Evolutionary conservation across 2,888 invertebrate genomes (phyloP), one percentile per base, ranked within the genome.

Genomic region (Gerosis bhagava): DNA sequence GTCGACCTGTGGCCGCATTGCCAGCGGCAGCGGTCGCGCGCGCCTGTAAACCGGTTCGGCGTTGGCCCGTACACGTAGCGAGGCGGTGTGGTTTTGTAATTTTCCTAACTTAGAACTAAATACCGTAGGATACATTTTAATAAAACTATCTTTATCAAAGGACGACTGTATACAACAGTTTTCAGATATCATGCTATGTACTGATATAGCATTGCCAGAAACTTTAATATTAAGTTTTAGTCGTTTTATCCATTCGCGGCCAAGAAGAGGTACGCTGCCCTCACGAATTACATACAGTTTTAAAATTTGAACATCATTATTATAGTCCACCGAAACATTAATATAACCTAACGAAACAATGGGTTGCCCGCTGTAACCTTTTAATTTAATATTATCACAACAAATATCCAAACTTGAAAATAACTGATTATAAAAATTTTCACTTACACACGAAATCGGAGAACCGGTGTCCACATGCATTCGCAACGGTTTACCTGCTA

Each of bases 71-170:
- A 37, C 25, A 0, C 37, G 25, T 8, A 37, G 17, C 11, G 16
- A 7, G 1, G 37, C 37, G 2, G 7, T 12, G 11, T 25, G 8
- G 16, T 16, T 16, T 5, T 6, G 15, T 19, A 28, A 21, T 12
- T 25, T 12, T 2, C 39, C 39, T n/a, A 39, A 15, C 19, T 19
- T 39, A 12, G 10, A 26, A 28, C 19, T 28, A 21, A 39, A 39
- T n/a, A 39, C 37, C 8, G 37, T 7, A n/a, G 28, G 28, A n/a
- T 19, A 28, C 12, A 3, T 19, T 8, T 28, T 28, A 7, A 39
- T n/a, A 26, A 37, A 37, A 10, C 11, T 19, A 34, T 19, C 12
- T 7, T 15, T 16, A 13, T 31, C 16, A 16, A 16, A 16, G n/a
- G n/a, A n/a, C n/a, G n/a, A n/a, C n/a, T n/a, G n/a, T n/a, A n/a